Evolutionary conservation across 2,797 vertebrate species (phyloP), one percentile per base, ranked within the genome.

Genomic region (Aviceda cuculoides): DNA sequence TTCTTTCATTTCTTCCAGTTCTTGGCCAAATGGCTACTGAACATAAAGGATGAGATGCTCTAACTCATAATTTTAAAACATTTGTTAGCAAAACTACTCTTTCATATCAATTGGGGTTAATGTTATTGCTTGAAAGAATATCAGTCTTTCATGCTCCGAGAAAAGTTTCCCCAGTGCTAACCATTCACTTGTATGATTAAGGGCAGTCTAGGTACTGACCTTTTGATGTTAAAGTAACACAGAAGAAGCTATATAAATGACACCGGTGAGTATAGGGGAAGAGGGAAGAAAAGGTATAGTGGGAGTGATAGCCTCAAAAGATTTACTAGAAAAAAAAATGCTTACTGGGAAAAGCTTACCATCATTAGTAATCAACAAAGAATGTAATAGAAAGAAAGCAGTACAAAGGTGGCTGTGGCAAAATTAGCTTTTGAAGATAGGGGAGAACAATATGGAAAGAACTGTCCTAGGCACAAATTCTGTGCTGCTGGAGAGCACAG

Each of bases 391-490:
- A 77, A 65, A 15, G 25, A 82, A 81, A 95, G 29, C 11, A 61
- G 24, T 58, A 53, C 25, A 84, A 73, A 90, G 52, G 59, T 72
- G 55, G 26, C 46, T 91, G 56, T 44, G 91, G 46, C 86, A 97
- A 97, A 96, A 83, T 80, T 82, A 91, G 15, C 35, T 89, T 82
- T 91, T 94, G 82, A 78, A 77, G 21, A 73, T 25, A 93, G 53
- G 59, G 56, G 25, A 82, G 74, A 88, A 78, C 53, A 59, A 78
- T 66, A 92, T 78, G 78, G 22, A 50, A 91, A 94, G 47, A 92
- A 90, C 25, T 85, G 66, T 97, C 55, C 68, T 77, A 56, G 91
- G 26, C 72, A 96, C n/a, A 95, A 81, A 93, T 94, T 90, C 78
- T 90, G 11, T 89, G 28, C 79, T 88, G 74, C 50, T 5, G 4